Evolutionary conservation across 2,888 invertebrate species (phyloP).

Genomic region (Drosophila pegasa): DNA sequence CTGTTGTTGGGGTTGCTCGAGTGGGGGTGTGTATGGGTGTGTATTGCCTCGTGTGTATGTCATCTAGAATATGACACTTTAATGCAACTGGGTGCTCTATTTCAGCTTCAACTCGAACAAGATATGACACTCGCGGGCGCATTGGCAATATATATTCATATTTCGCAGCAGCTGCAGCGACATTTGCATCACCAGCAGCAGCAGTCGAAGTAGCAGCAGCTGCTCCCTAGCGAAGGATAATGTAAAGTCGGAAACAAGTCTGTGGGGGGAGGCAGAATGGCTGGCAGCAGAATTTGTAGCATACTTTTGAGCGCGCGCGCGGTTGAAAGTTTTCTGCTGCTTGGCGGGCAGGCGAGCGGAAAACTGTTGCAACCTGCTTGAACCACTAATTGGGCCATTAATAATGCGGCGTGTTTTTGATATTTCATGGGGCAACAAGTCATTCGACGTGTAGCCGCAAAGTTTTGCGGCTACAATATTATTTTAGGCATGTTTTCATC

Average conservation of each 20-base stretch:
- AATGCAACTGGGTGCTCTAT: constrained; percentile 37
- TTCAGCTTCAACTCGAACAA: constrained; percentile 12
- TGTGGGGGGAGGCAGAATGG: constrained; percentile 18
- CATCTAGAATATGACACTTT: constrained; percentile 29
- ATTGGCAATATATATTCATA: constrained; percentile 69
- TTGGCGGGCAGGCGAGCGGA: constrained; percentile 14
- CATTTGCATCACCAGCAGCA: constrained; percentile 31
- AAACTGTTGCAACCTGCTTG: constrained; percentile 34
- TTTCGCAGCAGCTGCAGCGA: constrained; percentile 44
- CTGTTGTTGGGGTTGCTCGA: not conserved
- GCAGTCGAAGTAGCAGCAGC: constrained; percentile 10
- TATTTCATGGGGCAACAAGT: constrained; percentile 62
- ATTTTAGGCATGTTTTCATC: constrained; percentile 26
- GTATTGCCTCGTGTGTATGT: not conserved
- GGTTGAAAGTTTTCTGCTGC: constrained; percentile 15
- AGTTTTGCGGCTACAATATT: constrained; percentile 42
- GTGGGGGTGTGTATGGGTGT: too few species aligned
- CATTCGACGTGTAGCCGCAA: constrained; percentile 34
- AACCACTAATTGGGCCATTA: constrained; percentile 72
- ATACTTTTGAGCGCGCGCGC: constrained; percentile 43
- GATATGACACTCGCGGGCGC: constrained; percentile 7
- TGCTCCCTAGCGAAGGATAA: constrained; percentile 1
- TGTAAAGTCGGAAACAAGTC: constrained; percentile 1
- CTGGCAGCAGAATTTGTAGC: constrained; percentile 38
- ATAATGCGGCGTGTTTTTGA: constrained; percentile 53